These are phyloP conservation scores for Atherinomorus stipes DNA, from an alignment of 2,113 vertebrate genomes.

Conservation along the genomic window DNA sequence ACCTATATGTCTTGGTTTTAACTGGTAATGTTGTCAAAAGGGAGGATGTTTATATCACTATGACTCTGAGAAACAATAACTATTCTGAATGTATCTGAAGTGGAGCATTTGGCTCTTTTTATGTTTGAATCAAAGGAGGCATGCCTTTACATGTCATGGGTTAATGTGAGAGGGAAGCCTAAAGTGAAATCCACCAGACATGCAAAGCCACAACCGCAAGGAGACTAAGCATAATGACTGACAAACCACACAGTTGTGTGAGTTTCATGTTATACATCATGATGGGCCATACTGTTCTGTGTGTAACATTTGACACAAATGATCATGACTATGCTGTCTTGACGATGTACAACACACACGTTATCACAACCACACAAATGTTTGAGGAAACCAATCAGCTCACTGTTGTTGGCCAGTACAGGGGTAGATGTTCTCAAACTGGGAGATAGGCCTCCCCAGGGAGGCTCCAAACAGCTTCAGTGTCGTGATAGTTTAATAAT, in stretches of 20 bases:
- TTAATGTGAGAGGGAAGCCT: slow-evolving; percentile 6
- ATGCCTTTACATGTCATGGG: slow-evolving; percentile 38
- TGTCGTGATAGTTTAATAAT: no score
- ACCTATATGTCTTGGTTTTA: background rate
- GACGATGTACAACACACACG: background rate
- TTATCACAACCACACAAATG: background rate
- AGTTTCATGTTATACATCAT: background rate
- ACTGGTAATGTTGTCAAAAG: background rate
- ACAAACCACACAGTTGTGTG: slow-evolving; percentile 14
- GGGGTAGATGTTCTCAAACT: no score
- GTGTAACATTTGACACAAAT: slow-evolving; percentile 33
- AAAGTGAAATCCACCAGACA: background rate
- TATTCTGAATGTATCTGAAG: background rate
- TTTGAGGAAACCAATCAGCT: background rate
- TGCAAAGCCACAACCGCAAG: background rate
- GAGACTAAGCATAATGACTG: background rate
- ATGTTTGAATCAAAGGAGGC: slow-evolving; percentile 17
- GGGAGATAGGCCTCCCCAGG: no score
- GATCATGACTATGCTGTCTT: background rate
- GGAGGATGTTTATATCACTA: slow-evolving; percentile 3
- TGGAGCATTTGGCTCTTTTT: slow-evolving; percentile 3
- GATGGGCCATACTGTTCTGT: background rate
- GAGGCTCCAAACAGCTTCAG: no score
- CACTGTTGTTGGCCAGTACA: background rate
- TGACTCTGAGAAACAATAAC: background rate